These are phyloP conservation scores for Zygaena filipendulae DNA, from an alignment of 2,888 invertebrate species.

Conservation along the genomic window DNA sequence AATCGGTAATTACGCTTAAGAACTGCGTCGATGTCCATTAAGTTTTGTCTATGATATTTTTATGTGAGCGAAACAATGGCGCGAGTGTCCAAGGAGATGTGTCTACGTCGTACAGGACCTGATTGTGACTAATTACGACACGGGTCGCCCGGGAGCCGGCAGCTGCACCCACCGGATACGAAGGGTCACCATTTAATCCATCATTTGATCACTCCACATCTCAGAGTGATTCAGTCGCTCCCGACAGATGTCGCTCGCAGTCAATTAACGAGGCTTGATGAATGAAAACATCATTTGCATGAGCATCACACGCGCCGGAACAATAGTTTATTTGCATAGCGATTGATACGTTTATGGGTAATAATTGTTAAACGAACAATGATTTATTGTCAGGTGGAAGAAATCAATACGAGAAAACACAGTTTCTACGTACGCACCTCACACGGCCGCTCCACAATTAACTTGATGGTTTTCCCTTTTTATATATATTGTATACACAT, in stretches of 20 bases:
- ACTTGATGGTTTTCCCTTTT: no score
- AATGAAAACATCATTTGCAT: slow-evolving; percentile 63
- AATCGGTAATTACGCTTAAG: no score
- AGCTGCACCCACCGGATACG: slow-evolving; percentile 57
- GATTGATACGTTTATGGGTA: slow-evolving; percentile 29
- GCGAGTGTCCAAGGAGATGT: slow-evolving; percentile 27
- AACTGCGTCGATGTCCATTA: no score
- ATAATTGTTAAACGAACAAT: slow-evolving; percentile 51
- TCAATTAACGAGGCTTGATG: slow-evolving; percentile 50
- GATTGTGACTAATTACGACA: slow-evolving; percentile 35
- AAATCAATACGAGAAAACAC: slow-evolving; percentile 59
- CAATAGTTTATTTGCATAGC: slow-evolving; percentile 57
- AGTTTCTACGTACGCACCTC: slow-evolving; percentile 39
- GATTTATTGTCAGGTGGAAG: slow-evolving; percentile 47
- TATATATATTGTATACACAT: no score
- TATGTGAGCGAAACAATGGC: slow-evolving; percentile 16
- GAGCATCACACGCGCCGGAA: slow-evolving; percentile 23
- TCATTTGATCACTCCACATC: slow-evolving; percentile 48
- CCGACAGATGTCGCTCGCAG: slow-evolving; percentile 56
- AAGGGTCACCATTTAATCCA: slow-evolving; percentile 59
- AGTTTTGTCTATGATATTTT: no score
- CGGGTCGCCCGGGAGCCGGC: slow-evolving; percentile 26
- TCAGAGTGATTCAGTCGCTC: slow-evolving; percentile 61
- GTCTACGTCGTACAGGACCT: not conserved
- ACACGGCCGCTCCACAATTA: no score